Percentiles rank a stretch among this genome's conserved stretches.
Evolutionary conservation across 2,797 vertebrate genomes (phyloP).

Genomic region (Bradypodion ventrale): DNA sequence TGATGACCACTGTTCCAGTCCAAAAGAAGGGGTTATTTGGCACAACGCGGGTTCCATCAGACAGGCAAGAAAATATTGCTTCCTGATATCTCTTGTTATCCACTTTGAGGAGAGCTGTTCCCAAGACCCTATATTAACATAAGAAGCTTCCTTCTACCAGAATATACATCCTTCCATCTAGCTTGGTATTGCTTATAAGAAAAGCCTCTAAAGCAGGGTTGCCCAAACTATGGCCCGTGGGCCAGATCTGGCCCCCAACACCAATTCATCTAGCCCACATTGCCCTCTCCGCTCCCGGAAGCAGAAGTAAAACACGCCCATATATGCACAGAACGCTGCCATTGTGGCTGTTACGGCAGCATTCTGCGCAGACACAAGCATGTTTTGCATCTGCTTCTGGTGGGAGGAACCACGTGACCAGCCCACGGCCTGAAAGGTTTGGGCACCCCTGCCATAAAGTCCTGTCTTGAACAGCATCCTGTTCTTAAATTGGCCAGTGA

Average conservation of each 20-base stretch:
- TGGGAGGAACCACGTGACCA: too few relatives aligned
- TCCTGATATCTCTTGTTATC: background rate
- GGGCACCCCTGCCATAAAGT: too few relatives aligned
- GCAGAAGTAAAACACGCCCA: too few relatives aligned
- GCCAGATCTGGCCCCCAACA: too few relatives aligned
- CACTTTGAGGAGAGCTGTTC: background rate
- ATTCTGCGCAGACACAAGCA: too few relatives aligned
- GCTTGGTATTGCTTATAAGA: background rate
- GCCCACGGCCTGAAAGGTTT: too few relatives aligned
- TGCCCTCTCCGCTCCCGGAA: too few relatives aligned
- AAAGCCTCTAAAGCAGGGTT: background rate
- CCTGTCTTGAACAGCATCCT: background rate
- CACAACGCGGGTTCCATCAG: conserved; percentile 30
- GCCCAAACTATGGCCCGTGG: too few relatives aligned
- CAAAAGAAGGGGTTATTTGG: conserved; percentile 8
- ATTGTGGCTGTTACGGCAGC: too few relatives aligned
- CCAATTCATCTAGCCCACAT: too few relatives aligned
- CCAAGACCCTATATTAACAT: background rate
- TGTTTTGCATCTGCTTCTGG: too few relatives aligned
- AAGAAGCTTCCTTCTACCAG: background rate
- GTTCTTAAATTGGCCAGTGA: background rate
- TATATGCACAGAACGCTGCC: too few relatives aligned
- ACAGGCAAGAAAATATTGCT: conserved; percentile 52
- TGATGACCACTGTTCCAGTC: conserved; percentile 42
- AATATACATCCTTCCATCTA: background rate